phyloP scores from a whole-genome alignment of 2,888 invertebrate genomes.

The Drosophila kuntzei region DNA sequence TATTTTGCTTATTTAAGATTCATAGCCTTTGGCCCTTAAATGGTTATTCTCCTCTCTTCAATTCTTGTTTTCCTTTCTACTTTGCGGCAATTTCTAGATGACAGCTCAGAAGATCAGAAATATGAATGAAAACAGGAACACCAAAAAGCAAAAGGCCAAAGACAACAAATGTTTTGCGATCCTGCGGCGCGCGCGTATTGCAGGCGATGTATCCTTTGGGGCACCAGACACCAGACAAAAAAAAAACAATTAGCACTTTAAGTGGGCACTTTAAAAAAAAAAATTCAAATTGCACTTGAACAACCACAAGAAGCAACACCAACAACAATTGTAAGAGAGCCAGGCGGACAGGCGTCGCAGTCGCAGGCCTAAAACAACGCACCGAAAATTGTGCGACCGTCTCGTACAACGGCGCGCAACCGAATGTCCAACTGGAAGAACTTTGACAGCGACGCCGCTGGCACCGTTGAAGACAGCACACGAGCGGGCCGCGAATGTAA shows the following conservation, averaged over 20 bases:
- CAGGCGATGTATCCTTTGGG: conserved; percentile 27
- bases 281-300: conserved; percentile 42
- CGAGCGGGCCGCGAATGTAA: conserved; percentile 15
- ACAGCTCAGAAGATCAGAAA: neutral
- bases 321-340: conserved; percentile 35
- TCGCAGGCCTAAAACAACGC: conserved; percentile 52
- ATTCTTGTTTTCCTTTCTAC: conserved; percentile 8
- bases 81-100: neutral
- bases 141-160: conserved; percentile 5
- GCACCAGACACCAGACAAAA: conserved; percentile 30
- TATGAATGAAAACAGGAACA: conserved; percentile 5
- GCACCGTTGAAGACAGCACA: conserved; percentile 37
- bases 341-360: conserved; percentile 48
- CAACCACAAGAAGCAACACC: conserved; percentile 34
- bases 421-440: conserved; percentile 82
- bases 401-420: conserved; percentile 85
- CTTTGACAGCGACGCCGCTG: conserved; percentile 54
- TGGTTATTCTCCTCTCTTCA: conserved; percentile 3
- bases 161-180: conserved; percentile 33
- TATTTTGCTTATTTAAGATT: conserved; percentile 11
- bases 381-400: conserved; percentile 85
- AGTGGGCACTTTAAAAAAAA: conserved; percentile 64
- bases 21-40: conserved; percentile 13
- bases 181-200: conserved; percentile 30
- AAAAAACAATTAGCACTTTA: conserved; percentile 44